Conservation (phyloP, 2,797 vertebrate genomes). For the Ptychobarbus kaznakovi region DNA sequence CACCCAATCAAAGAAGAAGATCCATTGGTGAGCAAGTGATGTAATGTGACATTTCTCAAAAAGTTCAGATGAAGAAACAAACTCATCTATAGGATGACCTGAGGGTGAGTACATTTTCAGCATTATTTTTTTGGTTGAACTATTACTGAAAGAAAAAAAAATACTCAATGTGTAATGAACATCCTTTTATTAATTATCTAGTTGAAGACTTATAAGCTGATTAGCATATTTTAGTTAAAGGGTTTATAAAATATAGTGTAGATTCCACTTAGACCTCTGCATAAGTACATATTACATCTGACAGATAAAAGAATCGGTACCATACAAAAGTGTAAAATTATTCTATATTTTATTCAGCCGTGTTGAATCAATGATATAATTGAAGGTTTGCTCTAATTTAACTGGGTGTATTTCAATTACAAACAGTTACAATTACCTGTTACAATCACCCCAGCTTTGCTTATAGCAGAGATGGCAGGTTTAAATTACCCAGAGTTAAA, state of each 20-base stretch:
- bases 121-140: not conserved
- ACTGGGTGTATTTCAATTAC: not conserved
- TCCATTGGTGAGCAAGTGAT: not conserved
- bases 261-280: not conserved
- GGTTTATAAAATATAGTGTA: not conserved
- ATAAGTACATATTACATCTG: not conserved
- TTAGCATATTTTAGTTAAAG: constrained; percentile 18
- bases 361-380: not conserved
- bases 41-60: not conserved
- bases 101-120: not conserved
- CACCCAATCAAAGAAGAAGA: not conserved
- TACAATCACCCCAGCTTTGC: not conserved
- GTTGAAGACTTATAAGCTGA: not conserved
- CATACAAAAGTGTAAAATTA: constrained; percentile 6
- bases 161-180: not conserved
- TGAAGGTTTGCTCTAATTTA: not conserved
- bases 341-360: not conserved
- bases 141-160: not conserved
- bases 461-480: not conserved
- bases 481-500: not conserved
- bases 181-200: not conserved
- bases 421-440: not conserved
- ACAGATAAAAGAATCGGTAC: not conserved
- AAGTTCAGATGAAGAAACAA: not conserved
- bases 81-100: not conserved